Conservation (phyloP, 2,888 invertebrate genomes). For the Trissoscelio sp. region DNA sequence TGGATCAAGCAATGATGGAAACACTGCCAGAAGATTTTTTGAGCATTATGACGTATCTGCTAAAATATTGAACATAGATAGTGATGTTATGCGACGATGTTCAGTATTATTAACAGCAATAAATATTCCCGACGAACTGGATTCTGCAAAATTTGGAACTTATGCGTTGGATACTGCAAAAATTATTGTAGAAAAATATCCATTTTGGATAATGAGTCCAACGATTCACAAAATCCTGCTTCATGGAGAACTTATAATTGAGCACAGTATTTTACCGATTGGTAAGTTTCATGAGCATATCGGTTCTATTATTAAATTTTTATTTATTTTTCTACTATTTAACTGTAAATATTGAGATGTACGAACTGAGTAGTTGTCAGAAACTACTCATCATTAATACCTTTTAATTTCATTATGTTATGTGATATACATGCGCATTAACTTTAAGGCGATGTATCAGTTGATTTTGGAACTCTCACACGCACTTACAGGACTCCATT, state of each 20-base stretch:
- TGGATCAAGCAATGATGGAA: background rate
- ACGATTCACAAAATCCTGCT: background rate
- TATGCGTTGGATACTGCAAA: background rate
- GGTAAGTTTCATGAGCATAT: background rate
- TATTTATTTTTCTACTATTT: background rate
- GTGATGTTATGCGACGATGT: background rate
- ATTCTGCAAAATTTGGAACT: background rate
- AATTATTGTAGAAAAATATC: background rate
- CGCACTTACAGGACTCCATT: too few species aligned
- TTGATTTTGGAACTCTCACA: too few species aligned
- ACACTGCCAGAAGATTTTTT: background rate
- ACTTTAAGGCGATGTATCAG: too few species aligned
- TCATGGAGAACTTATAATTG: background rate
- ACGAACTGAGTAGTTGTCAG: too few species aligned
- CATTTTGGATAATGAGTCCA: constrained; percentile 7
- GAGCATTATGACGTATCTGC: background rate
- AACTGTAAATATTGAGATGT: too few species aligned
- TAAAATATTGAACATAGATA: background rate
- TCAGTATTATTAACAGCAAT: background rate
- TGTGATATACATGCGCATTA: too few species aligned
- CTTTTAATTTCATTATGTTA: too few species aligned
- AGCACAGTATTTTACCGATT: background rate
- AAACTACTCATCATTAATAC: too few species aligned
- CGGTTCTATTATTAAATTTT: background rate
- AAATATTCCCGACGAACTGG: background rate